Conservation (phyloP, 2,113 vertebrate species). For the Cariama cristata region DNA sequence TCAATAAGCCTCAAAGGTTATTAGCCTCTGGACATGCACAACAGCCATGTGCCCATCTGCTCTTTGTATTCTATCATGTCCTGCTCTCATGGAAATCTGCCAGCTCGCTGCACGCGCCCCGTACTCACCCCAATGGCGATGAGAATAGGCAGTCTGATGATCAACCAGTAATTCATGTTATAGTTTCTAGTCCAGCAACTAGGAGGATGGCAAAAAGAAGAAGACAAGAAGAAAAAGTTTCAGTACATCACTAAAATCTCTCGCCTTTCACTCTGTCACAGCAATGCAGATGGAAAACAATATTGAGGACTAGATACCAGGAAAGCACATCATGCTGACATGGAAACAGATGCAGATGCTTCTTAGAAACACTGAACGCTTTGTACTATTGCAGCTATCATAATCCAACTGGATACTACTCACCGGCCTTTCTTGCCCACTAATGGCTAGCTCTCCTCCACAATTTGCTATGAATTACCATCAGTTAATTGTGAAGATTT, state of each 20-base stretch:
- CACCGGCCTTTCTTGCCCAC: neutral
- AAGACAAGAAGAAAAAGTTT: neutral
- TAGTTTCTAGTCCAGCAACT: slow-evolving; percentile 90
- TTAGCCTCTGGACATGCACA: neutral
- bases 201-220: neutral
- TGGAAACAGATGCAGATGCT: slow-evolving; percentile 41
- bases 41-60: neutral
- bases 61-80: neutral
- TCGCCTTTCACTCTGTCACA: neutral
- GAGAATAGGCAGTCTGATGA: slow-evolving; percentile 86
- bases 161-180: slow-evolving; percentile 88
- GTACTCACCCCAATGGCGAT: slow-evolving; percentile 84
- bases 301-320: slow-evolving; percentile 17
- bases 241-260: neutral
- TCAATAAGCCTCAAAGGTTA: neutral
- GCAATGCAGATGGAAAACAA: slow-evolving; percentile 11
- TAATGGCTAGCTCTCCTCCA: slow-evolving; percentile 15
- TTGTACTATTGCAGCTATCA: neutral
- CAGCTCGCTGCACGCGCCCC: accelerated
- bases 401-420: neutral
- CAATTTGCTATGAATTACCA: slow-evolving; percentile 35
- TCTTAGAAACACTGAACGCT: slow-evolving; percentile 22
- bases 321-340: slow-evolving; percentile 51
- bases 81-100: neutral
- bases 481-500: slow-evolving; percentile 31